Conservation (phyloP, 1,140 invertebrate genomes). For the Panulirus ornatus region DNA sequence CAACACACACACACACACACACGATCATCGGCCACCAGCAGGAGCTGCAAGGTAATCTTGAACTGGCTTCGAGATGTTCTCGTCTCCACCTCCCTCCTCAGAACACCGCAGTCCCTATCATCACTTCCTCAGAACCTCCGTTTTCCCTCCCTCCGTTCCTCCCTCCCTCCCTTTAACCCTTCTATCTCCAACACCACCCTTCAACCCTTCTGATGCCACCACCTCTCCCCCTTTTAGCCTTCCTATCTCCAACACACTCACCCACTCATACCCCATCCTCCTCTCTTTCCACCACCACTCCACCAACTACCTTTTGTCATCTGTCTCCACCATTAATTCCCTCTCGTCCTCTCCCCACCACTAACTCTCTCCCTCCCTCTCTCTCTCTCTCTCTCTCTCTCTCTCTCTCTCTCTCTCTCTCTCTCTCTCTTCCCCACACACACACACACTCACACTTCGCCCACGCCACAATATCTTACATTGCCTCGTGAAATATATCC, state of each 20-base stretch:
- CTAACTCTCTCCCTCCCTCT: too few species aligned
- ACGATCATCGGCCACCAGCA: too few species aligned
- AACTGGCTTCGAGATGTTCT: too few species aligned
- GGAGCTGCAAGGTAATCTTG: too few species aligned
- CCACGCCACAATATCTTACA: slow-evolving; percentile 56
- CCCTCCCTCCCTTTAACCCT: not conserved
- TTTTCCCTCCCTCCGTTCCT: not conserved
- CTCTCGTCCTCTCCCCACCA: slow-evolving; percentile 12
- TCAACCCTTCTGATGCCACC: too few species aligned
- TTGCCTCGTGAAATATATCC: slow-evolving; percentile 57
- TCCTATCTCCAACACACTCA: not conserved
- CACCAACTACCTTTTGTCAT: not conserved
- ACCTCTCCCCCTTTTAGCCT: not conserved
- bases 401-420: not conserved
- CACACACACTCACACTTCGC: not conserved
- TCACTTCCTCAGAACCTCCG: not conserved
- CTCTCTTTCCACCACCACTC: not conserved
- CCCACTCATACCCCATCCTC: not conserved
- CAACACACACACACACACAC: not conserved
- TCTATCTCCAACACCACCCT: not conserved
- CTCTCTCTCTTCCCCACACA: not conserved
- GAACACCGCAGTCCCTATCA: not conserved
- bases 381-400: not conserved
- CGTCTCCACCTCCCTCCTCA: too few species aligned
- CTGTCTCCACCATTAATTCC: not conserved